Evolutionary conservation across 2,888 invertebrate genomes (phyloP), one percentile per base, ranked within the genome.

Genomic region (Trachelus troglodyta): DNA sequence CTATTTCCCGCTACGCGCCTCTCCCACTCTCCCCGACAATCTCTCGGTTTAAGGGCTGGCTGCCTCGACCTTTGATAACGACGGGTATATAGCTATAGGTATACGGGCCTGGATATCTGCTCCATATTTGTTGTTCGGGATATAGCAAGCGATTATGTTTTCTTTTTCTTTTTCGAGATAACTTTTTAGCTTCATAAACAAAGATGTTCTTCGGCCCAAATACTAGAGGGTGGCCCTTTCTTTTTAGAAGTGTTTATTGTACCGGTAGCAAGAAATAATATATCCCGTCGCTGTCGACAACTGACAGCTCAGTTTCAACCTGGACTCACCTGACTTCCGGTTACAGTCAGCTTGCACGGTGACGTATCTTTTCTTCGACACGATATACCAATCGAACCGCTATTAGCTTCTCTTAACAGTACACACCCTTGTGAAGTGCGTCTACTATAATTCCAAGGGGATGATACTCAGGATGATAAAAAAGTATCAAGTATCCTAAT

Each of bases 1-100:
- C 74, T 73, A 31, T 40, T 79, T 75, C 75, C 75, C 73, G 40
- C 23, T 73, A 37, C 71, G 12, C 68, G 23, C n/a, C 34, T 34
- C 31, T 34, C 31, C 35, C 74, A 31, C 31, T 0, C 30, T n/a
- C 75, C 33, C 71, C 9, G 12, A 4, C 33, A 33, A 12, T 71
- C 12, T 33, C 11, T 71, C 34, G 71, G 71, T 23, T 71, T 56
- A 56, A 56, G 56, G 56, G 56, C 23, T 11, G 23, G 56, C 56
- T 56, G 56, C 56, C 23, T 56, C 56, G 56, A 56, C 56, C 23
- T 56, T 56, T 56, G 56, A 56, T 23, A 56, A 56, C 56, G 15
- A 9, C 23, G 9, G 56, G 56, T 6, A 2, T 40, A 15, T 1
- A 15, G 15, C 40, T 40, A 40, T 40, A 40, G 15, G 15, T 40